These are phyloP conservation scores for Rugalucina vietnamica DNA, from an alignment of 2,888 invertebrate species.

Conservation along the genomic window DNA sequence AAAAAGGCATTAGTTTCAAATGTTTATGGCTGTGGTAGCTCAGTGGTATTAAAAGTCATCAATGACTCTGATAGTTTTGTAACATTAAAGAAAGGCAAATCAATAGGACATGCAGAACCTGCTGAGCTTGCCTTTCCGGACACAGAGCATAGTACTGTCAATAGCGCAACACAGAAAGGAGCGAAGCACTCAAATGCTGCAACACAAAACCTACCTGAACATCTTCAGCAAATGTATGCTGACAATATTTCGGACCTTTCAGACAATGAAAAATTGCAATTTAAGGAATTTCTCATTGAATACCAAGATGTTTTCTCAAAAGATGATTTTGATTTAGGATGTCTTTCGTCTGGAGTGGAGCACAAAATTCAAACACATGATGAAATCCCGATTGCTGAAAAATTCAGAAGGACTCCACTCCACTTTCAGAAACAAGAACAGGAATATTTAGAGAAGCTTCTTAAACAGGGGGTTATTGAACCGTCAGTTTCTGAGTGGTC, in stretches of 20 bases:
- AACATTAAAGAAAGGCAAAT: background rate
- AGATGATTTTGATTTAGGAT: background rate
- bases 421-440: background rate
- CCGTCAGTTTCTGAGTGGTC: too few relatives aligned
- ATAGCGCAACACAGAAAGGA: background rate
- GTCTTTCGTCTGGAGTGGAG: background rate
- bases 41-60: background rate
- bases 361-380: background rate
- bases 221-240: background rate
- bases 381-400: background rate
- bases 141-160: background rate
- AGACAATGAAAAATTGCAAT: background rate
- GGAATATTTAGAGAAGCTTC: background rate
- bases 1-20: background rate
- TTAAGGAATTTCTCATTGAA: background rate
- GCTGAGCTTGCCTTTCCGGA: background rate
- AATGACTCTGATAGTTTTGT: background rate
- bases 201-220: background rate
- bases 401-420: background rate
- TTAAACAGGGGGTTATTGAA: constrained; percentile 5
- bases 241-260: background rate
- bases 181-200: background rate
- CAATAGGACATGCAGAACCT: background rate
- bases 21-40: background rate
- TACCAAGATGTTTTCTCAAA: background rate